Evolutionary conservation across 64 coral and sea anemone species (phyloP), one percentile per base, ranked within the genome.

Genomic region (Dendrophyllia cribrosa): DNA sequence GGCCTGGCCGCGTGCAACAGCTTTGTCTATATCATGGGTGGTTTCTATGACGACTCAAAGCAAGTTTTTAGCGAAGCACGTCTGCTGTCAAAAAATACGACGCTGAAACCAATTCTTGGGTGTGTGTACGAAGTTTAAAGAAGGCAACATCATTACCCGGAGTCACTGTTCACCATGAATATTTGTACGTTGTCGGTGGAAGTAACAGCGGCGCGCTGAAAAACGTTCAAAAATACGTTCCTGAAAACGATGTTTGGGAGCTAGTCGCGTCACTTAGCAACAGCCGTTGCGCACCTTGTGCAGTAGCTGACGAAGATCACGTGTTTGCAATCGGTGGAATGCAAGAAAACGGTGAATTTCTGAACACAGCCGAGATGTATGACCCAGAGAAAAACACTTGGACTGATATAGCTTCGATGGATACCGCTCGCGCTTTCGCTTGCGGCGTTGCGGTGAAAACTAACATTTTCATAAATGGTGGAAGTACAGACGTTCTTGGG

Each of bases 311-410:
- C 21, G 56, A 43, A 13, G 61, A 71, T 9, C 91, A 95, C 64
- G n/a, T 91, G 24, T 95, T 76, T 73, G 93, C 83, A 4, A 71
- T 91, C 16, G 93, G 88, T 48, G 82, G 82, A 12, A 24, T 95
- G 12, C 88, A 82, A 59, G 60, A 72, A 58, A 75, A 19, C 43
- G 50, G 70, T 26, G n/a, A 91, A 11, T 95, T 89, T 60, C 58
- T 95, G 26, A 79, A 74, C 47, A 84, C 88, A 13, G 88, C 70
- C 10, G 88, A 34, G 34, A 34, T 78, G 58, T 91, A 95, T 8
- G 68, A 95, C 15, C 88, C 88, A 74, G 22, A 26, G 66, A 59
- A 15, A 66, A 87, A 34, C 20, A 56, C 72, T 45, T 95, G 93
- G 82, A 86, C 60, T 19, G 50, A 45, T 46, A 65, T 95, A 10